phyloP scores from a whole-genome alignment of 1,140 invertebrate species.

The Globodera rostochiensis region DNA sequence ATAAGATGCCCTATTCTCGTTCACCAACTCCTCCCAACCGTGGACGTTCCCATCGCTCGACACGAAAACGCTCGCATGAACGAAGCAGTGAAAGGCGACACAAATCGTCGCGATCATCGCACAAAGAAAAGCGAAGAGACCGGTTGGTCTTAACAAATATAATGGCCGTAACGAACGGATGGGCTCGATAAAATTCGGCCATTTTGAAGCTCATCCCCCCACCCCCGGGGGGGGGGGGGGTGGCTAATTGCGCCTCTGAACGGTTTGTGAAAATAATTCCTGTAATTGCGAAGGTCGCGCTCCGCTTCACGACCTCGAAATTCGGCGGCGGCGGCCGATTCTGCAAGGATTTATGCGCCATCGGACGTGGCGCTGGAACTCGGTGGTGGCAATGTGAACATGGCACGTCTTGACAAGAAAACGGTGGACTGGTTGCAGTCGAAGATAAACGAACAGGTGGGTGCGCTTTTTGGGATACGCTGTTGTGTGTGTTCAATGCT shows the following conservation, averaged over 20 bases:
- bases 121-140: slow-evolving; percentile 21
- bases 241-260: neutral
- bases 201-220: too few species aligned
- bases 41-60: slow-evolving; percentile 1
- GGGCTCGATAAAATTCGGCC: too few species aligned
- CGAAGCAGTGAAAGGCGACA: slow-evolving; percentile 9
- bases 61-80: slow-evolving; percentile 13
- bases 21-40: slow-evolving; percentile 3
- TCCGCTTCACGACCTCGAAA: neutral
- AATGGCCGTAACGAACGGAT: too few species aligned
- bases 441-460: slow-evolving; percentile 52
- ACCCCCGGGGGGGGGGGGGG: too few species aligned
- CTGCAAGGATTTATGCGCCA: slow-evolving; percentile 18
- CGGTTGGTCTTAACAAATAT: neutral
- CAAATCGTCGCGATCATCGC: slow-evolving; percentile 11
- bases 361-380: slow-evolving; percentile 19
- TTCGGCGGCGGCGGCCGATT: neutral
- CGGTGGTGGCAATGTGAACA: slow-evolving; percentile 17
- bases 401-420: slow-evolving; percentile 38
- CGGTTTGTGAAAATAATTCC: neutral
- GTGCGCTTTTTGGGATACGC: slow-evolving; percentile 13
- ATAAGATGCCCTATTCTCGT: neutral
- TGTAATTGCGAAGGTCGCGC: neutral
- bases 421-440: slow-evolving; percentile 51
- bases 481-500: slow-evolving; percentile 6